A percentile compares a stretch with the other conserved stretches of the same genome.
These are phyloP conservation scores for Drosophila asahinai DNA, from an alignment of 1,140 invertebrate genomes.

Conservation along the genomic window DNA sequence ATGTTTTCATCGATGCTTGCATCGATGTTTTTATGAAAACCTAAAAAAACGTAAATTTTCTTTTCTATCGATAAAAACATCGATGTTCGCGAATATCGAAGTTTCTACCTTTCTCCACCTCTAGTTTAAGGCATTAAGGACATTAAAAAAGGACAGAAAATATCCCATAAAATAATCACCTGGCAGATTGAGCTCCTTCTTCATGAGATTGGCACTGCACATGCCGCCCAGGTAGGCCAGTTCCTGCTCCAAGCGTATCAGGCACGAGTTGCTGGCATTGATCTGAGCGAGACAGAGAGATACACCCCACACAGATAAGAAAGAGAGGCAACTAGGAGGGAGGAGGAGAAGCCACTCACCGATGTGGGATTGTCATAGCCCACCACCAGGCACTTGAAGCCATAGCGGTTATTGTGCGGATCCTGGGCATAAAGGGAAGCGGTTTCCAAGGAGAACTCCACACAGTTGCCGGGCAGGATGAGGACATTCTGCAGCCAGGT, in stretches of 20 bases:
- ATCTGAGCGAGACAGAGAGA: slow-evolving; percentile 55
- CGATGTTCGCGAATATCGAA: too few species aligned
- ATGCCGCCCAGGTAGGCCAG: slow-evolving; percentile 95
- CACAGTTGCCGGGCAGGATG: slow-evolving; percentile 96
- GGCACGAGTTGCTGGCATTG: slow-evolving; percentile 84
- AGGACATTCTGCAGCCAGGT: slow-evolving; percentile 96
- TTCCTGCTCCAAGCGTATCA: slow-evolving; percentile 95
- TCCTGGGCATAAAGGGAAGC: slow-evolving; percentile 98
- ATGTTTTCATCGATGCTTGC: too few species aligned
- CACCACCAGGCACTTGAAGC: slow-evolving; percentile 96
- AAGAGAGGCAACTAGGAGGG: slow-evolving; percentile 5
- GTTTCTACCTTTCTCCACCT: too few species aligned
- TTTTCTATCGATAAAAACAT: too few species aligned
- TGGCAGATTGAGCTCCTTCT: slow-evolving; percentile 92
- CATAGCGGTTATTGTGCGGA: slow-evolving; percentile 92
- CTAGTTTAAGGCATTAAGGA: too few species aligned
- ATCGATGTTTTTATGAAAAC: too few species aligned
- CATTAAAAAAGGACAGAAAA: too few species aligned
- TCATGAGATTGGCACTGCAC: slow-evolving; percentile 95
- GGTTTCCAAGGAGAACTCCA: slow-evolving; percentile 97
- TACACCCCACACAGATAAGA: neutral
- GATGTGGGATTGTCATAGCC: slow-evolving; percentile 94
- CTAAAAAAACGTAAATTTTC: too few species aligned
- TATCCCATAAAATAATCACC: slow-evolving; percentile 70
- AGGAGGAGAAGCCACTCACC: slow-evolving; percentile 26